phyloP scores from a whole-genome alignment of 2,113 vertebrate species.

The Urocolius indicus region DNA sequence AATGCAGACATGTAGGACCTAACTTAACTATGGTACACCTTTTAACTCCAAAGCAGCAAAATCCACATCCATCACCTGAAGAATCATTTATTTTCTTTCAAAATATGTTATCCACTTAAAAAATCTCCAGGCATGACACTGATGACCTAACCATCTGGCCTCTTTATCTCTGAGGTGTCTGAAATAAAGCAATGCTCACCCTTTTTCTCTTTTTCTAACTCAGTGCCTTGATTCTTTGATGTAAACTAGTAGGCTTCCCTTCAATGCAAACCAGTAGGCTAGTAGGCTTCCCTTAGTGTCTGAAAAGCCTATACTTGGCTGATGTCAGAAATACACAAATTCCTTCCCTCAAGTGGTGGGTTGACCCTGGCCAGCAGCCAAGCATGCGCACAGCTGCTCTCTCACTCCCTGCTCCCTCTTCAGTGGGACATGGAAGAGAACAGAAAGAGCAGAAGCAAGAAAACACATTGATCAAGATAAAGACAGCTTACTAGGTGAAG shows the following conservation, averaged over 20 bases:
- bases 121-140: neutral
- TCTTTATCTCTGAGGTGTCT: neutral
- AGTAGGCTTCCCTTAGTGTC: neutral
- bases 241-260: too few species aligned
- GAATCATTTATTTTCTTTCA: neutral
- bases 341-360: neutral
- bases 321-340: neutral
- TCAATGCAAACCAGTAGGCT: too few species aligned
- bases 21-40: fast-evolving
- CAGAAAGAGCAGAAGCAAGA: neutral
- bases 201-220: neutral
- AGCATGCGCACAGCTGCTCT: neutral
- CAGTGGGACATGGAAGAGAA: fast-evolving
- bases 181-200: neutral
- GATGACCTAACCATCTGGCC: neutral
- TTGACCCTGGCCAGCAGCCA: neutral
- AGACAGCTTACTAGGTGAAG: neutral
- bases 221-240: neutral
- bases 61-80: fast-evolving
- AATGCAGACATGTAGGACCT: neutral
- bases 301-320: neutral
- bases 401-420: neutral
- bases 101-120: neutral
- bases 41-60: neutral
- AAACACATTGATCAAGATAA: neutral